Conservation (phyloP, 2,888 invertebrate genomes). For the Synergus laeviventris region DNA sequence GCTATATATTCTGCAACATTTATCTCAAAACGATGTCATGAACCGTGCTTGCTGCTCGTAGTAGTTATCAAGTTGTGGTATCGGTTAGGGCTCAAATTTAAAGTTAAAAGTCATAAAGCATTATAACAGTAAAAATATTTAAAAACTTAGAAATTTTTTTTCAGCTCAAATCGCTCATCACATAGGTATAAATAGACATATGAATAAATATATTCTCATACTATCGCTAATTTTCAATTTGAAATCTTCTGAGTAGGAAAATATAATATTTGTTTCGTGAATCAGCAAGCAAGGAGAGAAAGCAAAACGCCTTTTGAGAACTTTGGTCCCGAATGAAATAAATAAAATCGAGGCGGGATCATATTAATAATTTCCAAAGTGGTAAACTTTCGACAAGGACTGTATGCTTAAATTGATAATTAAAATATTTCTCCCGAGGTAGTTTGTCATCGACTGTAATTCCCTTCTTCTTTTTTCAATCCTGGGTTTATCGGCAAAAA, state of each 20-base stretch:
- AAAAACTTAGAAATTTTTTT: background rate
- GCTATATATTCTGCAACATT: conserved; percentile 6
- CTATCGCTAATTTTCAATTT: too few relatives aligned
- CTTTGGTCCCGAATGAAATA: too few relatives aligned
- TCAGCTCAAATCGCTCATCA: too few relatives aligned
- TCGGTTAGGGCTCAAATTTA: background rate
- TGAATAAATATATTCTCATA: too few relatives aligned
- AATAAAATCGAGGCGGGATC: too few relatives aligned
- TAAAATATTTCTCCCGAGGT: background rate
- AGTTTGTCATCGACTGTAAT: conserved; percentile 18
- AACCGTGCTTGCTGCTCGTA: background rate
- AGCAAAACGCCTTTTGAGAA: too few relatives aligned
- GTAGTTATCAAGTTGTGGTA: background rate
- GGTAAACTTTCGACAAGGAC: background rate
- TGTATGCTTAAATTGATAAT: conserved; percentile 15
- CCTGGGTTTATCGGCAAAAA: conserved; percentile 15
- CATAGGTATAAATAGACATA: too few relatives aligned
- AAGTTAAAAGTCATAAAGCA: background rate
- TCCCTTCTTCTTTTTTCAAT: background rate
- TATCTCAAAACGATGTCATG: conserved; percentile 23
- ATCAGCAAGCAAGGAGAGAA: too few relatives aligned
- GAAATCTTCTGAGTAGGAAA: too few relatives aligned
- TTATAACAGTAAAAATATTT: background rate
- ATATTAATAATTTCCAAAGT: background rate
- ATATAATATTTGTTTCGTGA: too few relatives aligned